phyloP scores from a whole-genome alignment of 2,888 invertebrate genomes.

The Volucella inanis region DNA sequence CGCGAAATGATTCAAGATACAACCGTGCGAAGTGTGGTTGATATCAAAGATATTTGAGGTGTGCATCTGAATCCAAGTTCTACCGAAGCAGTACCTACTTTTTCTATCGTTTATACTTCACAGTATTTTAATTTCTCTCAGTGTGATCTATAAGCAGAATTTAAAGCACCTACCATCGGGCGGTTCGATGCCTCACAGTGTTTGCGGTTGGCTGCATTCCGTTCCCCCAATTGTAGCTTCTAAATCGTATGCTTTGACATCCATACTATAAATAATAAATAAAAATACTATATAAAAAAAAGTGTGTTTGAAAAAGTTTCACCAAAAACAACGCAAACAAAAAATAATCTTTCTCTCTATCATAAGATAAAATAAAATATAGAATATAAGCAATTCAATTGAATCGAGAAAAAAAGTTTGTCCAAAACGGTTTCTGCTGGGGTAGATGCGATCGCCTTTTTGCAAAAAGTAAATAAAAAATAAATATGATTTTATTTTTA shows the following conservation, averaged over 20 bases:
- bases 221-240: slow-evolving; percentile 73
- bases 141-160: slow-evolving; percentile 13
- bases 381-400: slow-evolving; percentile 65
- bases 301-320: slow-evolving; percentile 59
- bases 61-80: slow-evolving; percentile 32
- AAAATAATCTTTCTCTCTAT: slow-evolving; percentile 53
- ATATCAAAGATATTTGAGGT: slow-evolving; percentile 34
- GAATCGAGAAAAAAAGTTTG: slow-evolving; percentile 54
- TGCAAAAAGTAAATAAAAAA: not conserved
- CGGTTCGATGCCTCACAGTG: slow-evolving; percentile 76
- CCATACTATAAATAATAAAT: slow-evolving; percentile 63
- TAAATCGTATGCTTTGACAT: slow-evolving; percentile 75
- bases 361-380: slow-evolving; percentile 58
- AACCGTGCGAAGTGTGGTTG: slow-evolving; percentile 15
- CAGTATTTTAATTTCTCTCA: slow-evolving; percentile 35
- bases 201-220: slow-evolving; percentile 76
- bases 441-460: slow-evolving; percentile 72
- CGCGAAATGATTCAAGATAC: slow-evolving; percentile 27
- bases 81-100: not conserved
- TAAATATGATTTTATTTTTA: not conserved
- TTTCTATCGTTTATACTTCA: slow-evolving; percentile 46
- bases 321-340: slow-evolving; percentile 47
- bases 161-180: slow-evolving; percentile 34
- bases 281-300: slow-evolving; percentile 31
- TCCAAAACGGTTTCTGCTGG: slow-evolving; percentile 67